Evolutionary conservation across 1,140 invertebrate genomes (phyloP).

Genomic region (Drosophila sucinea): DNA sequence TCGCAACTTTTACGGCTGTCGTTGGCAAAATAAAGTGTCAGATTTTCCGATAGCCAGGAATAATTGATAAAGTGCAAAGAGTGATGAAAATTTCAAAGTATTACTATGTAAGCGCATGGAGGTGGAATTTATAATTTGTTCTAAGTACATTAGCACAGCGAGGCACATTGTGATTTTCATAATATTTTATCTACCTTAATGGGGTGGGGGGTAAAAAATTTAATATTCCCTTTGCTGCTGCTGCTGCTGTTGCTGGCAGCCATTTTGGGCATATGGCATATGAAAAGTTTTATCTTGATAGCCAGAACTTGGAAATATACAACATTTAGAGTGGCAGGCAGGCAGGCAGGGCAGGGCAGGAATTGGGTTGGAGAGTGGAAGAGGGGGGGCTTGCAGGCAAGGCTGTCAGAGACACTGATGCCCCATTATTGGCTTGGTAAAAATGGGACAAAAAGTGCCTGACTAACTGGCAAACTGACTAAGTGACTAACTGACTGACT

Average conservation of each 20-base stretch:
- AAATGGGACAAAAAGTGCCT: slow-evolving; percentile 30
- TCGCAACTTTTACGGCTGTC: not conserved
- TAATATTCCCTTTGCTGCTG: slow-evolving; percentile 40
- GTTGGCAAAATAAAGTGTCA: not conserved
- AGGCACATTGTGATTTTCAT: slow-evolving; percentile 6
- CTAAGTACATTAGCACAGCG: slow-evolving; percentile 4
- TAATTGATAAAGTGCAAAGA: slow-evolving; percentile 2
- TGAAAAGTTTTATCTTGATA: slow-evolving; percentile 55
- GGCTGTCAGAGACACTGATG: slow-evolving; percentile 16
- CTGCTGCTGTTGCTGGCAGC: slow-evolving; percentile 26
- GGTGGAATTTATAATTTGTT: slow-evolving; percentile 8
- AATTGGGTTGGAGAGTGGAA: slow-evolving; percentile 17
- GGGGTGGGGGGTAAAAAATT: slow-evolving; percentile 28
- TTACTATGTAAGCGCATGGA: not conserved
- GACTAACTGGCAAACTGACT: slow-evolving; percentile 43
- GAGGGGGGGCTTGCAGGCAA: not conserved
- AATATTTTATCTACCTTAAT: slow-evolving; percentile 15
- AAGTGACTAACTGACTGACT: slow-evolving; percentile 47
- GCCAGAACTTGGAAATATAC: slow-evolving; percentile 42
- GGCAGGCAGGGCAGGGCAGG: slow-evolving; percentile 21
- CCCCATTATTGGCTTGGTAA: slow-evolving; percentile 40
- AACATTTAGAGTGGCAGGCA: slow-evolving; percentile 24
- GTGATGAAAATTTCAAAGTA: not conserved
- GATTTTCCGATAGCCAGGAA: not conserved
- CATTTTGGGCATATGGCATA: slow-evolving; percentile 19